A percentile compares a stretch with the other conserved stretches of the same genome.
Evolutionary conservation across 2,888 invertebrate species (phyloP).

Genomic region (Perizoma affinitatum): DNA sequence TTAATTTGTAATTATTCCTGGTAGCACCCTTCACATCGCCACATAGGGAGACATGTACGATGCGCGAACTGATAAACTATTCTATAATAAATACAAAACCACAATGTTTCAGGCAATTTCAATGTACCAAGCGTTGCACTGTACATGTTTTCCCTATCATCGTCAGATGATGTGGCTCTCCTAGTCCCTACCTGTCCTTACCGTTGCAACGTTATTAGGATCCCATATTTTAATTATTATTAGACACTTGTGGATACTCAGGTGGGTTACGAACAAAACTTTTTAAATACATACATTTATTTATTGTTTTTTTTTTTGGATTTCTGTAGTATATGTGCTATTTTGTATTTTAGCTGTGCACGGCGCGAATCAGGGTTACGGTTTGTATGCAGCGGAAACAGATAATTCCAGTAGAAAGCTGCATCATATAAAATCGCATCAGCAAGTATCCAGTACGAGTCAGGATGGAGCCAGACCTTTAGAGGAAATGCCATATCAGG

Average conservation of each 20-base stretch:
- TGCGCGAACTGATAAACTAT: constrained; percentile 35
- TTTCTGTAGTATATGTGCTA: background rate
- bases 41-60: constrained; percentile 83
- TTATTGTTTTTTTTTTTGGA: constrained; percentile 10
- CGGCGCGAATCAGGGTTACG: constrained; percentile 84
- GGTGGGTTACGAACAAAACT: constrained; percentile 25
- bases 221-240: constrained; percentile 11
- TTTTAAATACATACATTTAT: constrained; percentile 1
- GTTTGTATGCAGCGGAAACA: constrained; percentile 80
- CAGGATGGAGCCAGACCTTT: constrained; percentile 69
- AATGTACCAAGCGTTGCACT: constrained; percentile 38
- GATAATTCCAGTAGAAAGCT: constrained; percentile 72
- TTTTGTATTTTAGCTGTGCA: constrained; percentile 76
- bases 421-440: constrained; percentile 78
- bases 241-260: constrained; percentile 9
- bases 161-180: constrained; percentile 67
- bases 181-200: constrained; percentile 54
- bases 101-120: constrained; percentile 30
- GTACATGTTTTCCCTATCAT: constrained; percentile 75
- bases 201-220: constrained; percentile 41
- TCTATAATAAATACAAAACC: constrained; percentile 27
- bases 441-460: constrained; percentile 74
- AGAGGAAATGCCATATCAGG: constrained; percentile 86
- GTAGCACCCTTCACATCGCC: constrained; percentile 84
- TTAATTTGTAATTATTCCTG: constrained; percentile 85